These are phyloP conservation scores for Pogonognathellus flavescens DNA, from an alignment of 1,140 invertebrate genomes.

Conservation along the genomic window DNA sequence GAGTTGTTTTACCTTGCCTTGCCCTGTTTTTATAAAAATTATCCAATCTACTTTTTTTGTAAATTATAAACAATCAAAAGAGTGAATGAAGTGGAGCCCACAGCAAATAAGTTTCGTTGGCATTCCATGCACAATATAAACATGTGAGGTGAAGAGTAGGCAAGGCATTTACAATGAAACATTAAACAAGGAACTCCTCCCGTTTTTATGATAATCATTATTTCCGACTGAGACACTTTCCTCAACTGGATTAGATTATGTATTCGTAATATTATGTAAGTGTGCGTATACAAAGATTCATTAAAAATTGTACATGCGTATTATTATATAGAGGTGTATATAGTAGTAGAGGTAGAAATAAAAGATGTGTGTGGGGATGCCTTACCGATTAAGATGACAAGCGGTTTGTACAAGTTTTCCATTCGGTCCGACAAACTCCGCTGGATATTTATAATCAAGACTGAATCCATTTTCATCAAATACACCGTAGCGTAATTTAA, in stretches of 20 bases:
- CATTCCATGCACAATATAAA: too few species aligned
- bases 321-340: background rate
- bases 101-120: slow-evolving; percentile 8
- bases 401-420: slow-evolving; percentile 62
- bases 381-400: slow-evolving; percentile 66
- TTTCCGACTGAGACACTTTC: slow-evolving; percentile 24
- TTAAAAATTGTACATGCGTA: background rate
- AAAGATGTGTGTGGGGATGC: background rate
- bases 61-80: slow-evolving; percentile 6
- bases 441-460: slow-evolving; percentile 75
- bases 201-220: slow-evolving; percentile 48
- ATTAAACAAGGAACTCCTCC: slow-evolving; percentile 23
- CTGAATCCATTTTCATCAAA: slow-evolving; percentile 78
- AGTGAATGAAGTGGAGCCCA: background rate
- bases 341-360: background rate
- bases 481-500: slow-evolving; percentile 80
- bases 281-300: background rate
- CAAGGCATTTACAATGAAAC: background rate
- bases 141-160: too few species aligned
- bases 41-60: slow-evolving; percentile 8
- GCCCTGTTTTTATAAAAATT: background rate
- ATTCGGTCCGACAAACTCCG: slow-evolving; percentile 66
- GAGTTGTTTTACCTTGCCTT: slow-evolving; percentile 5
- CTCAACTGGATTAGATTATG: background rate
- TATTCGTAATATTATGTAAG: background rate